phyloP scores from a whole-genome alignment of 2,797 vertebrate species.

The Scleropages formosus region DNA sequence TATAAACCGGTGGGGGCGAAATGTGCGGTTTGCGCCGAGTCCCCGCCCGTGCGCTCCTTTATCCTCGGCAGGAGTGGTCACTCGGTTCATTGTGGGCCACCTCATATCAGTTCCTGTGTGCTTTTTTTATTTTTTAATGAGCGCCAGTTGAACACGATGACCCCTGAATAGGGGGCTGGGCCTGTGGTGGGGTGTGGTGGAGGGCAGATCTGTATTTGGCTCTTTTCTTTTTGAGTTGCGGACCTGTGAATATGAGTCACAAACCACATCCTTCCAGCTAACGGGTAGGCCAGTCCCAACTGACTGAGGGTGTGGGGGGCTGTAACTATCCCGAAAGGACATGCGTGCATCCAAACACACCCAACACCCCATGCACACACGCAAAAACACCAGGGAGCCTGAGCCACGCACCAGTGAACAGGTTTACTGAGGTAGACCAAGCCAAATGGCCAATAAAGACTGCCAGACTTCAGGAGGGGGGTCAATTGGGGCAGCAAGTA shows the following conservation, averaged over 20 bases:
- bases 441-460: not conserved
- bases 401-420: not conserved
- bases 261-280: not conserved
- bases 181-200: not conserved
- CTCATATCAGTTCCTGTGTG: not conserved
- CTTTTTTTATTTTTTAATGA: not conserved
- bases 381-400: not conserved
- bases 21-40: not conserved
- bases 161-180: too few relatives aligned
- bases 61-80: not conserved
- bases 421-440: not conserved
- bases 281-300: not conserved
- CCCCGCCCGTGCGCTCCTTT: not conserved
- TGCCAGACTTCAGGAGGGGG: too few relatives aligned
- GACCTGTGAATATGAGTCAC: not conserved
- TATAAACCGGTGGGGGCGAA: not conserved
- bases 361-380: not conserved
- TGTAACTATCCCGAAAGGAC: not conserved
- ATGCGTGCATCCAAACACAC: not conserved
- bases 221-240: not conserved
- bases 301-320: not conserved
- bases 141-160: too few relatives aligned
- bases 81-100: not conserved
- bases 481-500: too few relatives aligned
- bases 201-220: not conserved